A percentile compares a stretch with the other conserved stretches of the same genome.
Evolutionary conservation across 1,140 invertebrate species (phyloP).

Genomic region (Drosophila simulans): DNA sequence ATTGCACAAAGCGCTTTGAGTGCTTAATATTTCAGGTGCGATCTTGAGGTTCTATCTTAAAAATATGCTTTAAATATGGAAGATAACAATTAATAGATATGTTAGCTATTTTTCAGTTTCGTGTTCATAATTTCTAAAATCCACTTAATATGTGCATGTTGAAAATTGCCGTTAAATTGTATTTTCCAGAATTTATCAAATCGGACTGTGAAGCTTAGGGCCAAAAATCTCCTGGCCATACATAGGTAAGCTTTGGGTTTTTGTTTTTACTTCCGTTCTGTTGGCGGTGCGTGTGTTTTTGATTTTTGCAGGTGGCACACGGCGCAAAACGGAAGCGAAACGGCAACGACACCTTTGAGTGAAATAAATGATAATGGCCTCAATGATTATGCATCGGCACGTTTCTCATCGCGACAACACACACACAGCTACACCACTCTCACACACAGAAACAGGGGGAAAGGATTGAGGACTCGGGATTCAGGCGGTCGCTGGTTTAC

Average conservation of each 20-base stretch:
- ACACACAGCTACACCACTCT: constrained; percentile 32
- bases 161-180: no score
- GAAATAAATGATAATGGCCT: constrained; percentile 82
- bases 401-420: constrained; percentile 73
- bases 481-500: constrained; percentile 32
- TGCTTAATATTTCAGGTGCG: no score
- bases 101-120: no score
- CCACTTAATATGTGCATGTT: no score
- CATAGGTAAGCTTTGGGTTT: constrained; percentile 24
- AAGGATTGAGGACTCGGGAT: constrained; percentile 55
- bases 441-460: constrained; percentile 25
- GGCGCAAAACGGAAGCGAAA: constrained; percentile 17
- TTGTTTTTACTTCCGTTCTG: constrained; percentile 20
- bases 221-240: constrained; percentile 11
- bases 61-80: no score
- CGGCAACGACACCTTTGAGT: constrained; percentile 73
- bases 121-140: no score
- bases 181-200: neutral
- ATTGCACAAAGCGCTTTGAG: neutral
- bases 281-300: constrained; percentile 67
- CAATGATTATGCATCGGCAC: constrained; percentile 83
- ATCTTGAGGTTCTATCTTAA: no score
- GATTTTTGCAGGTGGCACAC: constrained; percentile 67
- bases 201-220: constrained; percentile 1
- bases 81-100: no score